These are phyloP conservation scores for Allacma fusca DNA, from an alignment of 2,888 invertebrate genomes.

Conservation along the genomic window DNA sequence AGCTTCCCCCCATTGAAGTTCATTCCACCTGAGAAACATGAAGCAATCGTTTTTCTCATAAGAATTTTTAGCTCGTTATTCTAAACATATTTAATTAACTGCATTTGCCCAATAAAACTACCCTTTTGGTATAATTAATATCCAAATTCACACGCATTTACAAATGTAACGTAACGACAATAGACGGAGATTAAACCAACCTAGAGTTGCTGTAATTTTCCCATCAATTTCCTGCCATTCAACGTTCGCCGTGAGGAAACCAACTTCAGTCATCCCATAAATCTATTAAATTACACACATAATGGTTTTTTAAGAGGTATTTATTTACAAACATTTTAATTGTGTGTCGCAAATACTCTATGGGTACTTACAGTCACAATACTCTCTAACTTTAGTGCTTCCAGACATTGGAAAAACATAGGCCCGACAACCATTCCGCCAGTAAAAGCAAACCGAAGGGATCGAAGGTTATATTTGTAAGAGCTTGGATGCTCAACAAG, in stretches of 20 bases:
- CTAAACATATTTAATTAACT: background rate
- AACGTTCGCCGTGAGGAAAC: slow-evolving; percentile 47
- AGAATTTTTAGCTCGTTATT: too few relatives aligned
- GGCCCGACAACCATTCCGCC: slow-evolving; percentile 53
- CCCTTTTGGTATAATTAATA: too few relatives aligned
- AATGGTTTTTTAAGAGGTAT: background rate
- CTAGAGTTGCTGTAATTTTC: background rate
- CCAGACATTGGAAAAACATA: slow-evolving; percentile 40
- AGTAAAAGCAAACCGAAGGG: slow-evolving; percentile 45
- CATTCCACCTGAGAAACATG: too few relatives aligned
- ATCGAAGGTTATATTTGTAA: slow-evolving; percentile 46
- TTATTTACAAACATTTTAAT: background rate
- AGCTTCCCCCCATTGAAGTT: too few relatives aligned
- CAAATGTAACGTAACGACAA: too few relatives aligned
- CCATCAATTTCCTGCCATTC: slow-evolving; percentile 41
- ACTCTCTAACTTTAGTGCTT: slow-evolving; percentile 44
- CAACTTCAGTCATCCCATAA: slow-evolving; percentile 57
- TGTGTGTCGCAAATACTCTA: too few relatives aligned
- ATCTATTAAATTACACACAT: slow-evolving; percentile 35
- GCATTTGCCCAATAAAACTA: too few relatives aligned
- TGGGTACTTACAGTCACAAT: slow-evolving; percentile 46
- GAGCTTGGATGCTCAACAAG: slow-evolving; percentile 44
- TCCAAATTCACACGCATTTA: too few relatives aligned
- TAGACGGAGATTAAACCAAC: too few relatives aligned
- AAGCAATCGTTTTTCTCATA: slow-evolving; percentile 19